Conservation (phyloP, 2,888 invertebrate species). For the Callinectes sapidus region DNA sequence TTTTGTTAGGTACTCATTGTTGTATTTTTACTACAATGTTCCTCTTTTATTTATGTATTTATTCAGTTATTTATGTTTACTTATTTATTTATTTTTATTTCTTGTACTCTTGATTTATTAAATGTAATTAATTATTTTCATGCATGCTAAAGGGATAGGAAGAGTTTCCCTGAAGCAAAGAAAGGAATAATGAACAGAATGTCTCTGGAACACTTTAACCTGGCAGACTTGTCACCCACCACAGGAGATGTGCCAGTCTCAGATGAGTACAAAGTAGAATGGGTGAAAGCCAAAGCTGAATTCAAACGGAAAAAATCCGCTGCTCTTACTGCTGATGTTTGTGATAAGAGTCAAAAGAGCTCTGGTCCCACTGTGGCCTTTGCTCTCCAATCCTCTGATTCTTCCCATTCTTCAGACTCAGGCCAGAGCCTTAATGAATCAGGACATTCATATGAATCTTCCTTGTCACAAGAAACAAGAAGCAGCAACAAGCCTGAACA, state of each 20-base stretch:
- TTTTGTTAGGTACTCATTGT: not conserved
- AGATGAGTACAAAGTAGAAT: conserved; percentile 63
- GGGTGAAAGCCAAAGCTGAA: conserved; percentile 62
- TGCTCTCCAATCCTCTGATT: not conserved
- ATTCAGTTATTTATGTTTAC: not conserved
- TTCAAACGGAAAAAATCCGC: conserved; percentile 27
- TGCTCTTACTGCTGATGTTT: not conserved
- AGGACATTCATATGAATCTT: conserved; percentile 22
- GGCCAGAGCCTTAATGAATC: conserved; percentile 7
- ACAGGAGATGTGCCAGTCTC: conserved; percentile 63
- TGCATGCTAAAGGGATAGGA: conserved; percentile 44
- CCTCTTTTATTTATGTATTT: not conserved
- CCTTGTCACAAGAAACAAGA: not conserved
- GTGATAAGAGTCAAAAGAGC: not conserved
- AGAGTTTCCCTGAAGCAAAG: conserved; percentile 38
- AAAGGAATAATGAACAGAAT: not conserved
- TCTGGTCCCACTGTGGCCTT: not conserved
- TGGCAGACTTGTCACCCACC: conserved; percentile 61
- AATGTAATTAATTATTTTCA: conserved; percentile 8
- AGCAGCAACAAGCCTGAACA: not conserved
- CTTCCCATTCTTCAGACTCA: conserved; percentile 42
- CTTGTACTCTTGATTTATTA: not conserved
- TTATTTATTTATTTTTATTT: not conserved
- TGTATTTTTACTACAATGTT: not conserved
- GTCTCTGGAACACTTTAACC: conserved; percentile 29